Conservation (phyloP, 2,797 vertebrate species). For the Lutjanus argentimaculatus region DNA sequence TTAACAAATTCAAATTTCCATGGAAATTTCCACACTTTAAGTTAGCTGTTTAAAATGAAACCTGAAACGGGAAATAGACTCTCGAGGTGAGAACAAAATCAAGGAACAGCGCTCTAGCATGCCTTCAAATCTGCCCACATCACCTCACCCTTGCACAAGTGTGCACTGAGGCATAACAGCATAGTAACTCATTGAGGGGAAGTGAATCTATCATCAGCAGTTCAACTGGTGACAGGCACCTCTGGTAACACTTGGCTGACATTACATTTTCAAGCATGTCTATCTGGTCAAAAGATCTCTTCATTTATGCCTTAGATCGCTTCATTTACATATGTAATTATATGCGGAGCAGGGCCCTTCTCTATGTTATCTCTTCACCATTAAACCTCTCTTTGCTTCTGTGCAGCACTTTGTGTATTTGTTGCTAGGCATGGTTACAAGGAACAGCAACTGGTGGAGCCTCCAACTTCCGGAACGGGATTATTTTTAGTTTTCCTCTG, state of each 20-base stretch:
- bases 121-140: constrained; percentile 17
- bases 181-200: neutral
- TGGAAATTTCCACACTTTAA: neutral
- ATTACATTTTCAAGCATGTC: neutral
- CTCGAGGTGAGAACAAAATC: constrained; percentile 3
- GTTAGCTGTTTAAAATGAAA: constrained; percentile 11
- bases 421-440: neutral
- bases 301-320: neutral
- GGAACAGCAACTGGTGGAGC: neutral
- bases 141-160: constrained; percentile 7
- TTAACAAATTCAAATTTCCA: neutral
- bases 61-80: constrained; percentile 32
- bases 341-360: neutral
- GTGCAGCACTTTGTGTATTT: neutral
- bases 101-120: neutral
- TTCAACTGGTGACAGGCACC: neutral
- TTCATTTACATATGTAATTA: neutral
- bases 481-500: neutral
- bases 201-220: constrained; percentile 45
- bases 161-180: constrained; percentile 16
- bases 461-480: neutral
- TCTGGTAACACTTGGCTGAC: constrained; percentile 5
- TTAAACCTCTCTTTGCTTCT: neutral
- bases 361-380: neutral
- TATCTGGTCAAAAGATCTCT: constrained; percentile 1